Conservation (phyloP, 2,113 vertebrate genomes). For the Pseudonaja textilis region DNA sequence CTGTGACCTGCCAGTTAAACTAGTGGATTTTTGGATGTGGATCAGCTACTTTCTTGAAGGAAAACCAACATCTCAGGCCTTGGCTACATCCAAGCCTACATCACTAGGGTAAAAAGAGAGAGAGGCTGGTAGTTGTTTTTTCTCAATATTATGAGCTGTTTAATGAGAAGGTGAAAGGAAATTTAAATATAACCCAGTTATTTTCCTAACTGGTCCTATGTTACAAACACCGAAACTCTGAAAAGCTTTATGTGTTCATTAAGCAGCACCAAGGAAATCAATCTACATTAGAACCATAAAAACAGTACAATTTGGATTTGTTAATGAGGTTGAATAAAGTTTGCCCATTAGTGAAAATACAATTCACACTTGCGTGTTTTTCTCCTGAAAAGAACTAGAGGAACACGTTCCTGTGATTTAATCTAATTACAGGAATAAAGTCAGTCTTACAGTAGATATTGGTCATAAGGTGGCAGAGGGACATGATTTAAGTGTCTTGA, state of each 20-base stretch:
- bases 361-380: background rate
- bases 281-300: background rate
- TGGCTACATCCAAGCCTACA: background rate
- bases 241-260: background rate
- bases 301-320: background rate
- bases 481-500: background rate
- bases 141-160: background rate
- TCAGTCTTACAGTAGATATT: background rate
- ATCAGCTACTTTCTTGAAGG: background rate
- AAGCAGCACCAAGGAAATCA: background rate
- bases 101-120: background rate
- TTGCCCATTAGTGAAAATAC: background rate
- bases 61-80: background rate
- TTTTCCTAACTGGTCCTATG: background rate
- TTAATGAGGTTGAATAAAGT: background rate
- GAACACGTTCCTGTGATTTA: background rate
- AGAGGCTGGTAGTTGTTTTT: background rate
- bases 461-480: background rate
- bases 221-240: background rate
- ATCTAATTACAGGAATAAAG: background rate
- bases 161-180: background rate
- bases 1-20: background rate
- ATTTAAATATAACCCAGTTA: background rate
- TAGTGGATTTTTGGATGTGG: background rate
- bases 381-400: background rate